Evolutionary conservation across 2,113 vertebrate genomes (phyloP), one percentile per base, ranked within the genome.

Genomic region (Sciurus niger): DNA sequence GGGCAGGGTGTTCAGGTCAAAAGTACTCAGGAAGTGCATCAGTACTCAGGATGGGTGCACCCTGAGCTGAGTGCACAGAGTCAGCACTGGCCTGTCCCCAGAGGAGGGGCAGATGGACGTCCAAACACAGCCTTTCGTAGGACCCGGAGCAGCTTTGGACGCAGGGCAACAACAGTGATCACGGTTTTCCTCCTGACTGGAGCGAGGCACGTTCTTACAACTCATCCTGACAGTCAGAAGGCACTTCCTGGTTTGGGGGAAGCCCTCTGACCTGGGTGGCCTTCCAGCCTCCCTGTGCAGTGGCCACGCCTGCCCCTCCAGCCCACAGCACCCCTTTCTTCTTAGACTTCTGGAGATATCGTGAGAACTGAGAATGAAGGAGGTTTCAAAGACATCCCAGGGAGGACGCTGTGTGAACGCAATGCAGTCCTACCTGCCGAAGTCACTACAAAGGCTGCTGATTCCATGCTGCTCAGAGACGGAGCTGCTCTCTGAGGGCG

Each of bases 151-250:
- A 10, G 4, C 25, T n/a, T 65, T 9, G 7, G 18, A 1, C 6
- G 48, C 32, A 40, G 53, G 25, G 43, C 58, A 58, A 25, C 25
- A 0, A 6, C 16, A 13, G 16, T 16, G 46, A 17, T 30, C 4
- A 11, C 2, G 3, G 16, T 24, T 60, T 60, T 48, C n/a, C 51
- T 79, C 68, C n/a, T 46, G 46, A 17, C 13, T 10, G 51, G 28
- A 12, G 17, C n/a, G 0, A 0, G 4, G 16, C n/a, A 3, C 2
- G 8, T 60, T 30, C 14, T 77, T 37, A 32, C 24, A 2, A 32
- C 13, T 30, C 2, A 24, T 20, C 32, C 48, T 37, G 30, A 70
- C n/a, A 4, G 13, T 32, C 0, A 0, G 20, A 22, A 3, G 0
- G 1, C 0, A 2, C 2, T 12, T 34, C 18, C 53, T 63, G 72